These are phyloP conservation scores for Platyrinchus mystaceus DNA, from an alignment of 2,797 vertebrate genomes.

Conservation along the genomic window DNA sequence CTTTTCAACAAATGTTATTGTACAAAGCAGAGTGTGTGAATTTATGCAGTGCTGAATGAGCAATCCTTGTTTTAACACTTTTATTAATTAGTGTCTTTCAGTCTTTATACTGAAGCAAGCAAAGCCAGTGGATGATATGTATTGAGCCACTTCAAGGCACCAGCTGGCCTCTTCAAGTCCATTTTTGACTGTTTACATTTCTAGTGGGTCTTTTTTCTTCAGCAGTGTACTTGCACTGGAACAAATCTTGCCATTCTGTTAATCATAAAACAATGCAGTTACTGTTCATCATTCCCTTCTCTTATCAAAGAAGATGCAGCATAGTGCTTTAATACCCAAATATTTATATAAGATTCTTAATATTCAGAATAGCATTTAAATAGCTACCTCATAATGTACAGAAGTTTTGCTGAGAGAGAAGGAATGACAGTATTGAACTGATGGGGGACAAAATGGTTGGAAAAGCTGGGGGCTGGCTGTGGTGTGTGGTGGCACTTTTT, in stretches of 20 bases:
- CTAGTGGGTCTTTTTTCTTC: not conserved
- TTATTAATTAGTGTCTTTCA: not conserved
- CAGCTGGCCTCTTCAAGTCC: not conserved
- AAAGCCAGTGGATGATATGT: not conserved
- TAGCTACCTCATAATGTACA: not conserved
- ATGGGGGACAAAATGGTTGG: not conserved
- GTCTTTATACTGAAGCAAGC: not conserved
- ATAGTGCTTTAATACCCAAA: not conserved
- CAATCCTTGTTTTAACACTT: not conserved
- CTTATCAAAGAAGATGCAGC: not conserved
- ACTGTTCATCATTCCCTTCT: not conserved
- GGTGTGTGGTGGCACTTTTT: not conserved
- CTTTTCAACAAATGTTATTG: not conserved
- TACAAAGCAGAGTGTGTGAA: not conserved
- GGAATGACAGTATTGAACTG: not conserved
- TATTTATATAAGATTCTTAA: not conserved
- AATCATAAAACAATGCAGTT: not conserved
- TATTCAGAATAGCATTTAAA: not conserved
- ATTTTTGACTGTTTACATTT: not conserved
- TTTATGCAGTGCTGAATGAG: not conserved
- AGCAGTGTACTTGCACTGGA: not conserved
- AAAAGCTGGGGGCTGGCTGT: not conserved
- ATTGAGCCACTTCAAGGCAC: not conserved
- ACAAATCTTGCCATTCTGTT: not conserved
- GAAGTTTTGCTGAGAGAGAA: not conserved